Conservation (phyloP, 30 jellyfish, hydroid and myxozoan genomes). For the Aurelia aurita region DNA sequence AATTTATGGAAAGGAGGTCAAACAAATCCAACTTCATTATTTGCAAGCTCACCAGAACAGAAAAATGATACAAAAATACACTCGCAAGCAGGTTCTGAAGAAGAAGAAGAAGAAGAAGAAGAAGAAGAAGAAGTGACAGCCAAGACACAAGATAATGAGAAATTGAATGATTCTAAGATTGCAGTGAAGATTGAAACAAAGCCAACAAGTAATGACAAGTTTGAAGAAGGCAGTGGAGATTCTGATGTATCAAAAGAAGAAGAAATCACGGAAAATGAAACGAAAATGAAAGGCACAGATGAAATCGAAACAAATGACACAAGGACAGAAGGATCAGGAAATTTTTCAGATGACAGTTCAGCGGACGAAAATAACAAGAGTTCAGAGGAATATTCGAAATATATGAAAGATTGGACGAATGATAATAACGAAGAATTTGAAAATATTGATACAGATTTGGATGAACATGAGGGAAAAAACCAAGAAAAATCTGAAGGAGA, state of each 20-base stretch:
- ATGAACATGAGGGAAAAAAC: background rate
- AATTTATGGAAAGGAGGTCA: too few species aligned
- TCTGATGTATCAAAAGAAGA: background rate
- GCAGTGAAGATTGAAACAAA: too few species aligned
- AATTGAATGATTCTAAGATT: too few species aligned
- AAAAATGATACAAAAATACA: too few species aligned
- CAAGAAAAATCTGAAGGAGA: background rate
- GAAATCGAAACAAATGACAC: background rate
- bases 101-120: background rate
- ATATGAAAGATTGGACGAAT: conserved; percentile 32
- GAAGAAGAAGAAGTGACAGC: background rate
- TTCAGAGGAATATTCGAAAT: conserved; percentile 25
- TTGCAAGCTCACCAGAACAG: too few species aligned
- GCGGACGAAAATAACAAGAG: background rate
- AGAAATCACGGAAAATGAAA: background rate
- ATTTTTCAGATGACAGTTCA: background rate
- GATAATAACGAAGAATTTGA: background rate
- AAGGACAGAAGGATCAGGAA: background rate
- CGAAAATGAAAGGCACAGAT: too few species aligned
- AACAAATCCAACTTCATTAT: too few species aligned
- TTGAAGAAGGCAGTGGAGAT: too few species aligned
- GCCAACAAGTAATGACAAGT: too few species aligned
- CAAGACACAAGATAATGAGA: too few species aligned
- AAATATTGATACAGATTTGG: background rate
- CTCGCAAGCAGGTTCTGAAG: background rate